Base-by-base conservation (phyloP, 2,888 invertebrate genomes). In the Nymphalis c-album region DNA sequence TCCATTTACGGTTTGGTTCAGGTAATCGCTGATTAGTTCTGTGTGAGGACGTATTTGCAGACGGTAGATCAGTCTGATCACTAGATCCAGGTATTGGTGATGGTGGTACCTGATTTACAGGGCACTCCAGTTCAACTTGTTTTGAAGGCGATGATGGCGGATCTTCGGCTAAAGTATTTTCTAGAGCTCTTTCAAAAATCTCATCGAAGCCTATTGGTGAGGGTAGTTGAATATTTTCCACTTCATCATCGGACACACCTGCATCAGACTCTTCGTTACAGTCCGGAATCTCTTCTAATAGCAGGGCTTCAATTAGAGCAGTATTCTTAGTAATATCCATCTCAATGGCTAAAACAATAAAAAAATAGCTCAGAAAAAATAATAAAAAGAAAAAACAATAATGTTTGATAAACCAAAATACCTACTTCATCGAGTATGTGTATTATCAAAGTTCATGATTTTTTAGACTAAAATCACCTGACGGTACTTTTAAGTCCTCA, bases 281-380 rank as follows among this genome's bases (percentile, higher is more conserved):
- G 64, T 76, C 73, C 60, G 70, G 69, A 69, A 75, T 55, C 45
- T 75, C 74, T 75, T 75, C 73, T 65, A 74, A 68, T 63, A 76
- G 51, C 62, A 76, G 67, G 67, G 71, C 71, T 73, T 74, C 71
- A 67, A 74, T 71, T 46, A 74, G 72, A 67, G 70, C 74, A 62
- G 68, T 71, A 70, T 74, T 68, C 26, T 75, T 75, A 40, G 63
- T 60, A 71, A 73, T 69, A 69, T 72, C 65, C 72, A 72, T 69
- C 64, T 70, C 66, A 63, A 70, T 68, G 51, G 61, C 69, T 63
- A 68, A 68, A 69, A 70, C 61, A 66, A 71, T 64, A 65, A 69
- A 62, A 64, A 65, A 59, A 64, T 69, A 60, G 64, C 55, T 64
- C 58, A 68, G 62, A 61, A 71, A 67, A 64, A n/a, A 47, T 47